These are phyloP conservation scores for Molossus molossus DNA, from an alignment of 2,797 vertebrate species.

Conservation along the genomic window DNA sequence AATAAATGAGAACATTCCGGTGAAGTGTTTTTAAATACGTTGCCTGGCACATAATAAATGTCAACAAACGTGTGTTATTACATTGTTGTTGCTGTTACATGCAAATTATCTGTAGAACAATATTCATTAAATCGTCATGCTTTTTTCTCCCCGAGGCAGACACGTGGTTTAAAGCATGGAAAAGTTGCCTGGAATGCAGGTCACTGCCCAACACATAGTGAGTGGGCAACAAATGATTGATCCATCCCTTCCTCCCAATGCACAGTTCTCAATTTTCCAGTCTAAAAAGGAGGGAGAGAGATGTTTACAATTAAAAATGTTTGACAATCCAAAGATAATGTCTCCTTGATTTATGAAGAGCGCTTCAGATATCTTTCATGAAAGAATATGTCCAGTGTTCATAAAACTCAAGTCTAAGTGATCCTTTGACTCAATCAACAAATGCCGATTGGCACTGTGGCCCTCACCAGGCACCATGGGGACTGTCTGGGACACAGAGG, in stretches of 20 bases:
- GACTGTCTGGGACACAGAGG: background rate
- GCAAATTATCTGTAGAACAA: background rate
- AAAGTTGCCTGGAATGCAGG: background rate
- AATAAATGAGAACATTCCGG: background rate
- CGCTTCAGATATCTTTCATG: background rate
- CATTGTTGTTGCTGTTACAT: background rate
- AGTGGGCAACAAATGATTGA: background rate
- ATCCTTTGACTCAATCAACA: background rate
- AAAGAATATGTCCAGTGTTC: background rate
- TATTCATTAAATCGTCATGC: background rate
- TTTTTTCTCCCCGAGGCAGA: background rate
- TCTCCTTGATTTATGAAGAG: background rate
- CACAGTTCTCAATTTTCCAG: background rate
- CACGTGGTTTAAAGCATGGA: background rate
- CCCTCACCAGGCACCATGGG: background rate
- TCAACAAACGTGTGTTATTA: background rate
- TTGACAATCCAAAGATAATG: constrained; percentile 32
- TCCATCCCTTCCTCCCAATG: background rate
- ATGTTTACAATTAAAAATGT: background rate
- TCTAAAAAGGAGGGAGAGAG: background rate
- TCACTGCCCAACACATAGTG: background rate
- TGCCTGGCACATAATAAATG: background rate
- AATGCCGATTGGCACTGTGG: background rate
- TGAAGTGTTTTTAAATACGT: background rate
- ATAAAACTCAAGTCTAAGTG: background rate